Evolutionary conservation across 2,113 vertebrate species (phyloP), one percentile per base, ranked within the genome.

Genomic region (Podarcis muralis): DNA sequence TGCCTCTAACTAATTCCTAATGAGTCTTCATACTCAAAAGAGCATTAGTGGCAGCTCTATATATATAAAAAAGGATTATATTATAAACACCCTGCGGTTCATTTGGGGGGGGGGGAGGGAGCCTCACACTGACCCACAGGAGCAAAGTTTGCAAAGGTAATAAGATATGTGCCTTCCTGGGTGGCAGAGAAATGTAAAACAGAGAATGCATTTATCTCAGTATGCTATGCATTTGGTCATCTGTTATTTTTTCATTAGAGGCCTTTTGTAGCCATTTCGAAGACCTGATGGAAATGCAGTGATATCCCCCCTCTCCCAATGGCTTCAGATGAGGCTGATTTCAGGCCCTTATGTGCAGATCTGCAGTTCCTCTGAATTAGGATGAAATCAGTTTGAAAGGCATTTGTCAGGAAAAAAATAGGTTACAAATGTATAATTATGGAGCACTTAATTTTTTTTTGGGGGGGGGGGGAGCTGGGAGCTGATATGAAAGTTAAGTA

Each of bases 171-270:
- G 15, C 25, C 86, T 30, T 93, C 90, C 69, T 78, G 80, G 77
- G 90, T 37, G 74, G 80, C 1, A 86, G 81, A 93, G 93, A 92
- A 68, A 85, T 57, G 86, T 77, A 69, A 90, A 86, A 90, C 32
- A 91, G 76, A 85, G 59, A 76, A 78, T 20, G 53, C 62, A 87
- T 88, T 87, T 85, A 85, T 84, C 84, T 79, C 74, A 87, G 85
- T 74, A 0, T 84, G 32, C 65, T 2, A 88, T 27, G 57, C 82
- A 88, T 89, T 81, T 78, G 43, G 78, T 81, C 87, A 94, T 84
- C 59, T 92, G 76, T 90, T 91, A 85, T 74, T 66, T 91, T 48
- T 92, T 91, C 87, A 74, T 83, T 71, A 7, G 1, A 0, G 59
- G 4, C 43, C 84, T 77, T 83, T 86, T 81, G 65, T 75, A 72